Evolutionary conservation across 2,113 vertebrate species (phyloP).

Genomic region (Scophthalmus maximus): DNA sequence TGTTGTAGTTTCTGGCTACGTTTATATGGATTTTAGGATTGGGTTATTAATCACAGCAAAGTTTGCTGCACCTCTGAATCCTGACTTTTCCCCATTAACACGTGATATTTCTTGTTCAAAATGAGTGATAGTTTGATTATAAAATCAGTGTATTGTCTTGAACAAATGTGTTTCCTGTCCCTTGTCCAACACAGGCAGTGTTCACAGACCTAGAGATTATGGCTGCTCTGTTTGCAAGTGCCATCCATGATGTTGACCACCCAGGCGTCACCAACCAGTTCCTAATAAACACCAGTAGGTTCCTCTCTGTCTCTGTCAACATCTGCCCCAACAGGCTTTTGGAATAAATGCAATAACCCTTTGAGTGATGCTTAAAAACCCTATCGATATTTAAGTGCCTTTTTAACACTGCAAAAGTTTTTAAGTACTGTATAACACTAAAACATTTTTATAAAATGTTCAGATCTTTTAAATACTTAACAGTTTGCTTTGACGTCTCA

Average conservation of each 20-base stretch:
- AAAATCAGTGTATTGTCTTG: neutral
- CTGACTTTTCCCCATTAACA: too few relatives aligned
- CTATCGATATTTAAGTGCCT: too few relatives aligned
- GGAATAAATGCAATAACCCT: neutral
- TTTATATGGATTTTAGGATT: neutral
- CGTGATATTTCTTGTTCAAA: too few relatives aligned
- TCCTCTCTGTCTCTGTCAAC: neutral
- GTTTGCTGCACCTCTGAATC: too few relatives aligned
- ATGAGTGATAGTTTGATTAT: too few relatives aligned
- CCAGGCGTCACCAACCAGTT: constrained; percentile 95
- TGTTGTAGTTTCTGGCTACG: neutral
- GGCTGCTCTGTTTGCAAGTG: constrained; percentile 91
- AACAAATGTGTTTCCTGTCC: neutral
- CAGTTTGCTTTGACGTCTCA: too few relatives aligned
- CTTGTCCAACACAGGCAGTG: constrained; percentile 81
- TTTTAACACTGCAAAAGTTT: too few relatives aligned
- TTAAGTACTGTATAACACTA: too few relatives aligned
- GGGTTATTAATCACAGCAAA: too few relatives aligned
- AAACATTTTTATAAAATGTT: too few relatives aligned
- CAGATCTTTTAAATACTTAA: too few relatives aligned
- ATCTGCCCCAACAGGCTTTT: neutral
- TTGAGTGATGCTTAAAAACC: too few relatives aligned
- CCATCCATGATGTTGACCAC: constrained; percentile 95
- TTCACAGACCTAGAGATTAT: constrained; percentile 94
- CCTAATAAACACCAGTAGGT: constrained; percentile 93